These are phyloP conservation scores for Pempheris klunzingeri DNA, from an alignment of 2,797 vertebrate genomes.

Conservation along the genomic window DNA sequence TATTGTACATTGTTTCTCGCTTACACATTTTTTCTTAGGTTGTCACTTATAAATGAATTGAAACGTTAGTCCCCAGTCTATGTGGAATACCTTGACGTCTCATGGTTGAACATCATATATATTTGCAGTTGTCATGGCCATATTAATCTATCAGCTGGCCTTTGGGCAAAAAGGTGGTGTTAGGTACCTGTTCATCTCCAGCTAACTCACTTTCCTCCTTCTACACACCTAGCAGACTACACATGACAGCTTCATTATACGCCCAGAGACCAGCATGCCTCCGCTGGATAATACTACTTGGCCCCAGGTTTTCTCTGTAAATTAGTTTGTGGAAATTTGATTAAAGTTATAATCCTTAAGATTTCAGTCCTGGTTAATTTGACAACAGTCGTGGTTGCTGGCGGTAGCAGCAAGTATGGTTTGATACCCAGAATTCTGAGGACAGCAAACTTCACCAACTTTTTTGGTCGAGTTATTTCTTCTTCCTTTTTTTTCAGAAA, in stretches of 20 bases:
- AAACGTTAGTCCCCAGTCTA: constrained; percentile 12
- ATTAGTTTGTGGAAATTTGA: neutral
- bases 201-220: neutral
- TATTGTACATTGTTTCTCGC: neutral
- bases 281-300: neutral
- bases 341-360: neutral
- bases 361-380: neutral
- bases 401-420: neutral
- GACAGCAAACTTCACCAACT: neutral
- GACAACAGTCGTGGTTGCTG: neutral
- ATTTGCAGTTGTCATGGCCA: constrained; percentile 6
- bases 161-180: neutral
- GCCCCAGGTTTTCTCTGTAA: constrained; percentile 4
- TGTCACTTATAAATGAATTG: neutral
- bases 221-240: neutral
- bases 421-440: neutral
- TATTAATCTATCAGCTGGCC: constrained; percentile 24
- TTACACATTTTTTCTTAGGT: neutral
- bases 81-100: constrained; percentile 11
- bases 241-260: constrained; percentile 12
- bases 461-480: no score
- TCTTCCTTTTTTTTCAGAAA: neutral
- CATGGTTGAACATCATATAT: neutral
- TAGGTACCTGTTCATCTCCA: neutral
- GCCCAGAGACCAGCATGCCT: neutral